Evolutionary conservation across 2,888 invertebrate genomes (phyloP), one percentile per base, ranked within the genome.

Genomic region (Tuta absoluta): DNA sequence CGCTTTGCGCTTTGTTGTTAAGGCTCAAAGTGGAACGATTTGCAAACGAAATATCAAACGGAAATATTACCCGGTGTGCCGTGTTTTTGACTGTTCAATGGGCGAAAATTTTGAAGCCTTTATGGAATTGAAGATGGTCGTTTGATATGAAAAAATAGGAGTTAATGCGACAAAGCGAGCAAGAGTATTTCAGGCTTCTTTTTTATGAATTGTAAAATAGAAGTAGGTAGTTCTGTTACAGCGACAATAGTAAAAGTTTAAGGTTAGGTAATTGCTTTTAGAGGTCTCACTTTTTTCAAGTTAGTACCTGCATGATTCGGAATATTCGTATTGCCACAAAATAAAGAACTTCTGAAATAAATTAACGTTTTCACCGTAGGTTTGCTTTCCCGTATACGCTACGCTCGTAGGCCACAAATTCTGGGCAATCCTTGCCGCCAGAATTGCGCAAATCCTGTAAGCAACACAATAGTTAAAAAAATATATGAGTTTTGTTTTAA

Each of bases 401-500:
- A 33, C 33, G 33, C 56, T 56, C 19, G 56, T 56, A 33, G 24
- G 33, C 28, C n/a, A 53, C 53, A 53, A 48, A 49, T 62, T 62
- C 38, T 28, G 51, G 48, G 12, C 37, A 51, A 56, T 21, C 58
- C 45, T 19, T 10, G 61, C 45, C 28, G 56, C 60, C 56, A 19
- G 28, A 23, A 57, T 57, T 19, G 28, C 56, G n/a, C 24, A 64
- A 64, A 64, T 60, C 60, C 65, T 51, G n/a, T 14, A 45, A 45
- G 53, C 58, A 41, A 61, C 17, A 67, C 65, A 68, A 68, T 67
- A 67, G 67, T 65, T 65, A 60, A 58, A 64, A 64, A 61, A 64
- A 67, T 65, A 67, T 65, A 67, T 61, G 68, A 62, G 64, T 57
- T 45, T 56, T 56, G 59, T 66, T 66, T 51, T 62, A 68, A 68